phyloP scores from a whole-genome alignment of 2,888 invertebrate genomes.

The Microctonus hyperodae region DNA sequence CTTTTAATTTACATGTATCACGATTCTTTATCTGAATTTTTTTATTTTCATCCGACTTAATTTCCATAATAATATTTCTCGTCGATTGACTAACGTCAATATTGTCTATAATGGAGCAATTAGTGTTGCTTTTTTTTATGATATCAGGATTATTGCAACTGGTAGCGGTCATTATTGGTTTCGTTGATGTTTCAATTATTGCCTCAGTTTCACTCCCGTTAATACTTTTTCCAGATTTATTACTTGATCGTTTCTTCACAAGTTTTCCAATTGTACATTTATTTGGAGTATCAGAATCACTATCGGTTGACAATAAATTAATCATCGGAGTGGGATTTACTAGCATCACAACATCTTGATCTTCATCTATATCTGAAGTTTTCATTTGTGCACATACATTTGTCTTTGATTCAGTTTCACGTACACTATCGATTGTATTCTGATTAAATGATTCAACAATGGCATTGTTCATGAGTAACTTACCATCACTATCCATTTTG shows the following conservation, averaged over 20 bases:
- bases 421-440: neutral
- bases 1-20: constrained; percentile 13
- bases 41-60: constrained; percentile 31
- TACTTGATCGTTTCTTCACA: constrained; percentile 37
- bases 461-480: constrained; percentile 31
- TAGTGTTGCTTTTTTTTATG: too few relatives aligned
- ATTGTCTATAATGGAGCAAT: constrained; percentile 19
- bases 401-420: constrained; percentile 22
- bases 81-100: constrained; percentile 26
- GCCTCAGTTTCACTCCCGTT: neutral
- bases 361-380: constrained; percentile 43
- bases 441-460: neutral
- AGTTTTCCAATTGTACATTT: constrained; percentile 40
- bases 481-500: constrained; percentile 4
- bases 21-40: constrained; percentile 3
- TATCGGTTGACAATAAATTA: constrained; percentile 58
- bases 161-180: neutral
- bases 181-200: constrained; percentile 12
- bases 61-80: constrained; percentile 35
- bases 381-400: constrained; percentile 37
- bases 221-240: constrained; percentile 12
- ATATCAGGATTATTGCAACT: constrained; percentile 24
- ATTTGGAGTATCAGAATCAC: constrained; percentile 40
- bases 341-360: constrained; percentile 61
- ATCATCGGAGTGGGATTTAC: constrained; percentile 59